phyloP scores from a whole-genome alignment of 2,797 vertebrate genomes.

The Mormyrus proboscirostris region DNA sequence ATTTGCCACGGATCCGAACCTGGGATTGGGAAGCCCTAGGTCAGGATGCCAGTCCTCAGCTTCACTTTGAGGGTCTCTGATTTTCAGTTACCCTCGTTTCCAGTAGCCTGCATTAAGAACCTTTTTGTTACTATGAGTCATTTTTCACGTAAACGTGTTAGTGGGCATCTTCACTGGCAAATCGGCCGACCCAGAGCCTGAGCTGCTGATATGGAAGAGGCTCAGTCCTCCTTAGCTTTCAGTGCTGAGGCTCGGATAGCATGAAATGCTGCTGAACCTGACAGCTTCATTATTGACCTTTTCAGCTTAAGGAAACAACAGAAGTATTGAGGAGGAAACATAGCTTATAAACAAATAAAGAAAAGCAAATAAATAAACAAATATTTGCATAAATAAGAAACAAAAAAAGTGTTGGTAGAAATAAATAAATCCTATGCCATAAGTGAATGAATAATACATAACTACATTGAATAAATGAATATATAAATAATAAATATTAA shows the following conservation, averaged over 20 bases:
- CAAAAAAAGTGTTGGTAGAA: not conserved
- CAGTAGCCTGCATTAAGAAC: not conserved
- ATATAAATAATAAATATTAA: not conserved
- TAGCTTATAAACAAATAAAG: not conserved
- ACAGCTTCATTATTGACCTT: not conserved
- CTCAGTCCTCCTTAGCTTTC: not conserved
- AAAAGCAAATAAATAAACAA: not conserved
- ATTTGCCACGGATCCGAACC: not conserved
- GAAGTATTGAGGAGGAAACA: not conserved
- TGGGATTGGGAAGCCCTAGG: not conserved
- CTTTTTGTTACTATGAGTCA: not conserved
- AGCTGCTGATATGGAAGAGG: too few species aligned
- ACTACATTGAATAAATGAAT: not conserved
- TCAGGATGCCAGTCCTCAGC: not conserved
- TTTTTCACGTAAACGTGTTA: not conserved
- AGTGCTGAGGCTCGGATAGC: not conserved
- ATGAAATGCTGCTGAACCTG: not conserved
- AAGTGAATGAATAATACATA: not conserved
- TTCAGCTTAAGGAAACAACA: not conserved
- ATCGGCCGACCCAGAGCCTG: not conserved
- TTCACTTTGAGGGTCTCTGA: not conserved
- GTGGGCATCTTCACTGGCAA: not conserved
- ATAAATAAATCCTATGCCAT: not conserved
- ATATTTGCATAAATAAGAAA: not conserved
- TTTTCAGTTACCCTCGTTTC: not conserved